A percentile compares a stretch with the other conserved stretches of the same genome.
Conservation (phyloP, 2,888 invertebrate species). For the Siphonodentalium dalli region DNA sequence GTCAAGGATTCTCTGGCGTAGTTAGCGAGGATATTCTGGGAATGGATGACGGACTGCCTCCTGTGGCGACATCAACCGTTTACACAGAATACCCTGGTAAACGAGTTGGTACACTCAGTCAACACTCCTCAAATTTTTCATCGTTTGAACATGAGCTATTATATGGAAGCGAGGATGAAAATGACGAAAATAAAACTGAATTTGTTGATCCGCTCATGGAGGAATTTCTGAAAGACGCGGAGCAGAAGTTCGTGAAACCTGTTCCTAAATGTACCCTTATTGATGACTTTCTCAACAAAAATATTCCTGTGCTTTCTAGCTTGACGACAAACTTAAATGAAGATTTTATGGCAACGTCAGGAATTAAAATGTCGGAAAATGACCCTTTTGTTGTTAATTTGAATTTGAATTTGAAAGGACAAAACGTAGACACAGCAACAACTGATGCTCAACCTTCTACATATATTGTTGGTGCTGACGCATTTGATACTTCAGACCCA, state of each 20-base stretch:
- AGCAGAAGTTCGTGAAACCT: no score
- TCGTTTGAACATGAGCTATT: no score
- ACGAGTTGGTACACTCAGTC: no score
- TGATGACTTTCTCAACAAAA: slow-evolving; percentile 15
- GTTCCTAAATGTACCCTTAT: no score
- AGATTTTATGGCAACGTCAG: slow-evolving; percentile 18
- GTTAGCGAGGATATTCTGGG: slow-evolving; percentile 49
- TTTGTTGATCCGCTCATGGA: not conserved
- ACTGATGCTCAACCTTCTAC: slow-evolving; percentile 4
- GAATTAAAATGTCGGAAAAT: no score
- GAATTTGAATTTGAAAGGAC: no score
- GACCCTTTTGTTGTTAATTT: no score
- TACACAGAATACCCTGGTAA: slow-evolving; percentile 1
- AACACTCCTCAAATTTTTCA: no score
- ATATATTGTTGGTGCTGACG: slow-evolving; percentile 13
- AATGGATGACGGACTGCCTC: slow-evolving; percentile 38
- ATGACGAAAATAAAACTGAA: slow-evolving; percentile 2
- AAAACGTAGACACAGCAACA: no score
- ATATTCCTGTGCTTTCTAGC: slow-evolving; percentile 2
- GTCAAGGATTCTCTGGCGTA: slow-evolving; percentile 17
- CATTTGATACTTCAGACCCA: not conserved
- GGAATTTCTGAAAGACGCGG: no score
- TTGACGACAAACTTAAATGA: slow-evolving; percentile 15
- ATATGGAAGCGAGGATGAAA: not conserved
- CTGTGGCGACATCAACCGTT: slow-evolving; percentile 5